Evolutionary conservation across 2,113 vertebrate species (phyloP), one percentile per base, ranked within the genome.

Genomic region (Perccottus glenii): DNA sequence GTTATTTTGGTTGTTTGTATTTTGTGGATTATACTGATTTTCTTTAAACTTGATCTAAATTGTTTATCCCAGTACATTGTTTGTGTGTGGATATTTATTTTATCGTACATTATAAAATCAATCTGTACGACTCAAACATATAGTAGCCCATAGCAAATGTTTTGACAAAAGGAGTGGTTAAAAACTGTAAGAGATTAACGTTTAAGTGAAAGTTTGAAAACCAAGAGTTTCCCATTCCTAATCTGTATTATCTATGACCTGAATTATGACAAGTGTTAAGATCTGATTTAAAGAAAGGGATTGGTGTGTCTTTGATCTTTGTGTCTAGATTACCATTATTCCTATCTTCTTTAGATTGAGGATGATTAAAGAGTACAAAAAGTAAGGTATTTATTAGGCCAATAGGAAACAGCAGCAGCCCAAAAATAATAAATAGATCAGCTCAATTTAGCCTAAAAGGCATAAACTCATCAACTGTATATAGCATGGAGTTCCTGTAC

Each of bases 251-350:
- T 70, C 50, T 36, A 2, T 84, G 87, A 89, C 86, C 89, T 89
- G 82, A 70, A 89, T 91, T 80, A 75, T 70, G 70, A 64, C 84
- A 86, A 72, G 88, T 91, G 89, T 91, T 90, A 91, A 91, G 84
- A 89, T 90, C 89, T 67, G 52, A 75, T 76, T 88, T 90, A 90
- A 88, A 64, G 74, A 73, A 75, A 73, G 14, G 66, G 86, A 89
- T 87, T 88, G 88, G 81, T 76, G 85, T 86, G 81, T 87, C 75
- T 91, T 83, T 89, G 81, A 87, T 88, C 74, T 44, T 27, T 27
- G 19, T 27, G 19, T 78, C 76, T 65, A 82, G 89, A 91, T 91
- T 87, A 88, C 49, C 61, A 75, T 66, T 73, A 87, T 87, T 86
- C 81, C 64, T 52, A 81, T 91, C 85, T 85, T 59, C 15, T 42